Percentiles rank a stretch among this genome's conserved stretches.
phyloP scores from a whole-genome alignment of 2,888 invertebrate species.

The Fragum fragum region DNA sequence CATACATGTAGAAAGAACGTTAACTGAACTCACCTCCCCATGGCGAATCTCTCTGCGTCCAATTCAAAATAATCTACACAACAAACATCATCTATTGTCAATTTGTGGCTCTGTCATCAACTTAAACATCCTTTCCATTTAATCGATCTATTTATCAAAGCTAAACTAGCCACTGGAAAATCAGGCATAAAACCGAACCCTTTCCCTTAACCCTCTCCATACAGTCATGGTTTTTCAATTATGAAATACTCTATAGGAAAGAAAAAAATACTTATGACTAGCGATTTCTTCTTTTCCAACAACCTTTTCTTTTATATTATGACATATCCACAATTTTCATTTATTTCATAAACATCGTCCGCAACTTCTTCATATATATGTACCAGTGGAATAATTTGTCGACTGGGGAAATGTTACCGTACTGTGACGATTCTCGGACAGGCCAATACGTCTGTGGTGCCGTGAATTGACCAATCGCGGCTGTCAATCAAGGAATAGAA shows the following conservation, averaged over 20 bases:
- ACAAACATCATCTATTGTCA: slow-evolving; percentile 1
- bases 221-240: too few relatives aligned
- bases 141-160: neutral
- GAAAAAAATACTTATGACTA: slow-evolving; percentile 3
- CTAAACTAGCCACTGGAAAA: neutral
- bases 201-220: neutral
- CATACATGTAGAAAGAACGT: neutral
- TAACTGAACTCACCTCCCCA: neutral
- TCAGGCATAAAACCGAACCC: neutral
- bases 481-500: too few relatives aligned
- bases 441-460: too few relatives aligned
- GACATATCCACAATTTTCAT: too few relatives aligned
- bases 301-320: slow-evolving; percentile 1
- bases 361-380: too few relatives aligned
- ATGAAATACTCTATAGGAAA: neutral
- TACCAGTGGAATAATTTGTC: too few relatives aligned
- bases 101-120: neutral
- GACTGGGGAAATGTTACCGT: too few relatives aligned
- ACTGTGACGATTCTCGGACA: too few relatives aligned
- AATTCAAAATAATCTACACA: neutral
- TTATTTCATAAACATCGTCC: too few relatives aligned
- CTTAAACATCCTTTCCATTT: neutral
- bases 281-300: neutral
- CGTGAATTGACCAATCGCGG: too few relatives aligned
- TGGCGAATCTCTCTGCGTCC: neutral